Base-by-base conservation (phyloP, 2,888 invertebrate species). In the Idaea aversata region DNA sequence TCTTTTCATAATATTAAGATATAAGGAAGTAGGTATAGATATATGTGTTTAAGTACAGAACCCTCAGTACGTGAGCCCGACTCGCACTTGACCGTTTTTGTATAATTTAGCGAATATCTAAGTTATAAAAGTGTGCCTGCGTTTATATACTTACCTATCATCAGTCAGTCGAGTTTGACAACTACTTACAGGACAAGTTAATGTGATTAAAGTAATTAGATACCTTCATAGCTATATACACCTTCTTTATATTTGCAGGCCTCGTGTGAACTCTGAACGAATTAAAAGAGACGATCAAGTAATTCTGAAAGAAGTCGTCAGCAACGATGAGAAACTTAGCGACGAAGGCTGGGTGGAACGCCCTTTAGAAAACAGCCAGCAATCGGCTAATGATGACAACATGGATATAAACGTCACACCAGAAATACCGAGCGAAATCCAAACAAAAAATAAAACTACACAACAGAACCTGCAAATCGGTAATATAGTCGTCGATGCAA, bases 261-360 rank as follows among this genome's bases (percentile, higher is more conserved):
- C 47, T 47, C 47, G 47, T 47, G 47, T 47, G 13, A 47, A 47
- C 10, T 47, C 47, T 10, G 47, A 47, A 47, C 47, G 47, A 10
- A 47, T 47, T 3, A 47, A 47, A 10, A 47, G 47, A 47, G 47
- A 47, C 4, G 47, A 47, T 6, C 47, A 47, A 47, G 47, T 47
- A 47, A 10, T 47, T 13, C 47, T 6, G 10, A 47, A 7, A 4
- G 47, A 47, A 47, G 47, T 47, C 10, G 47, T 47, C 5, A 47
- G 47, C 47, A 47, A 47, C 47, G 47, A 47, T 2, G 47, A 10
- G 47, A 47, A 47, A 10, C 0, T 10, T 13, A 47, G 47, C 10
- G 47, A 47, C 34, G 59, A 59, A 25, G 59, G 59, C 15, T 59
- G 59, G 59, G 59, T 59, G 6, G 34, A 59, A 59, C 47, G 47